Evolutionary conservation across 2,797 vertebrate genomes (phyloP), one percentile per base, ranked within the genome.

Genomic region (Danio jaintianensis): DNA sequence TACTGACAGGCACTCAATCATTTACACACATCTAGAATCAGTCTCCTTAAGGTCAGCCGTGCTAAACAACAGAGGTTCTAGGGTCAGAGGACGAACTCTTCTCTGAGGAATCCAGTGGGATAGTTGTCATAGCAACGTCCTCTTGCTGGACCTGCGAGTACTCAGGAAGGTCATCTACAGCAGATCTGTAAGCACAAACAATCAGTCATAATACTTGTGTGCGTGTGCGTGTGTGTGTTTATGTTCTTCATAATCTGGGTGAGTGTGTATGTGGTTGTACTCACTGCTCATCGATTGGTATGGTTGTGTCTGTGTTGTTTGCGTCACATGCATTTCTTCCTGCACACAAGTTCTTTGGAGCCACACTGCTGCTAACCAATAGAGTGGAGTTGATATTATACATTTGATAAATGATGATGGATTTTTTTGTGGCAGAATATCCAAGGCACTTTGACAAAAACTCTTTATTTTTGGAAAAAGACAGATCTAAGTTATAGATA

Each of bases 241-340:
- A 9, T 67, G 58, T 43, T 53, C 3, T 6, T 48, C 11, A 16
- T 18, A 53, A 18, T 6, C 13, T 56, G 6, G 18, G 2, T 50
- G 56, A 29, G 5, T 71, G 9, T 76, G 29, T 38, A 1, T 20
- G 42, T 56, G n/a, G 18, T 47, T 36, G 52, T 53, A 90, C 93
- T 11, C 91, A 94, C 93, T 90, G 90, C 82, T 91, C 91, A 62
- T 83, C 85, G 18, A 81, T 86, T 73, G 91, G 89, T 56, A 90
- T 85, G 11, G 88, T 90, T 72, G 91, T 87, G 5, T 91, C 90
- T 29, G 83, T 86, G 84, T 92, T 88, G 2, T 86, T 90, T 86
- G 83, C 86, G 2, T 89, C 73, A 4, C 88, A 84, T 85, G 92
- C 87, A 40, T 86, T 82, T 66, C 87, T 90, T 76, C 92, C 89